These are phyloP conservation scores for Oryzias dopingdopingensis DNA, from an alignment of 2,797 vertebrate genomes.

Conservation along the genomic window DNA sequence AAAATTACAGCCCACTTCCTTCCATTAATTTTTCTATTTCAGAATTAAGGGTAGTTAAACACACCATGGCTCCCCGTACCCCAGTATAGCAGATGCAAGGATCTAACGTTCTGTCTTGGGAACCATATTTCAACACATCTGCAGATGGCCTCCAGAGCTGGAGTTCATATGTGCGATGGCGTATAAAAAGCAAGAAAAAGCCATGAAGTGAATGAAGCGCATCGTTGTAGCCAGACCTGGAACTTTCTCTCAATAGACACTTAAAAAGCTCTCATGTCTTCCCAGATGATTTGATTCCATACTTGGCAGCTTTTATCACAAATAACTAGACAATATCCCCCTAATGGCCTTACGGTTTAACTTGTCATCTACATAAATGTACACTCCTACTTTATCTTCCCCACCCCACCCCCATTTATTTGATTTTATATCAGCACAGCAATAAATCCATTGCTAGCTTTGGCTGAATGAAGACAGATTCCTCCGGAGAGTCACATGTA, in stretches of 20 bases:
- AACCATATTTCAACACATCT: constrained; percentile 1
- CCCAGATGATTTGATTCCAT: constrained; percentile 64
- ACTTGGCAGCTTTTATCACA: constrained; percentile 66
- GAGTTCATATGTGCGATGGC: constrained; percentile 35
- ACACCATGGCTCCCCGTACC: no score
- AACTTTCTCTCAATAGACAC: constrained; percentile 53
- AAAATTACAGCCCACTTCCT: no score
- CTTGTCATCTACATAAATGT: constrained; percentile 37
- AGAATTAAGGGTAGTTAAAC: no score
- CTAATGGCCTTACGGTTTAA: constrained; percentile 34
- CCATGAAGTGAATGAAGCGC: constrained; percentile 46
- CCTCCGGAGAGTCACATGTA: neutral
- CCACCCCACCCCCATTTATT: constrained; percentile 31
- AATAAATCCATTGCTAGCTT: constrained; percentile 4
- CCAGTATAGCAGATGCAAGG: no score
- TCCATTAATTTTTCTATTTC: no score
- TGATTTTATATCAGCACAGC: constrained; percentile 19
- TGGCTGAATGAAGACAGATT: constrained; percentile 3
- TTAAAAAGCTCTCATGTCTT: constrained; percentile 53
- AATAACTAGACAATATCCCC: constrained; percentile 49
- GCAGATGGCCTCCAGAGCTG: constrained; percentile 14
- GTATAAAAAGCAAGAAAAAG: constrained; percentile 42
- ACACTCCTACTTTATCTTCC: constrained; percentile 6
- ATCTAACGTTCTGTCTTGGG: no score
- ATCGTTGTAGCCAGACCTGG: constrained; percentile 31